phyloP scores from a whole-genome alignment of 2,888 invertebrate species.

The Eurois occulta region DNA sequence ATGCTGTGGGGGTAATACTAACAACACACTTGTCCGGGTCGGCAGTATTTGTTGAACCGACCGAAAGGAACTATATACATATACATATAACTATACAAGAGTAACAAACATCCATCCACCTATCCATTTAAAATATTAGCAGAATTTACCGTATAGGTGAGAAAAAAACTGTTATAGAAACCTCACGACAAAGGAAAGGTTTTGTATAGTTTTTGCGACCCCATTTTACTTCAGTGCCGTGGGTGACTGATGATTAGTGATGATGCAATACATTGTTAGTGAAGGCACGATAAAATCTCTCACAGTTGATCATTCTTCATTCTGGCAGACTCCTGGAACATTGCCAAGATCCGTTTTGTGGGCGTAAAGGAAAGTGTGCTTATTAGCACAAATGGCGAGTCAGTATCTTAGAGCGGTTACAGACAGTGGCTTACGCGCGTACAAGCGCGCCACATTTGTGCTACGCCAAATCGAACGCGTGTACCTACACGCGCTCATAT shows the following conservation, averaged over 20 bases:
- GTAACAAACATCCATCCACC: too few relatives aligned
- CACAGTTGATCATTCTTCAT: conserved; percentile 40
- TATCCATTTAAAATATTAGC: too few relatives aligned
- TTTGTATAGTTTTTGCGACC: conserved; percentile 4
- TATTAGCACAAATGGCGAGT: conserved; percentile 13
- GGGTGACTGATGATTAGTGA: conserved; percentile 38
- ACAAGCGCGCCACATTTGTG: background rate
- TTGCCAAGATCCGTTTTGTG: conserved; percentile 16
- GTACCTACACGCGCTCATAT: too few relatives aligned
- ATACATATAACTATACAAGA: too few relatives aligned
- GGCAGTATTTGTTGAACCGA: too few relatives aligned
- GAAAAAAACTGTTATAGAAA: conserved; percentile 5
- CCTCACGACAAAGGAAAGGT: background rate
- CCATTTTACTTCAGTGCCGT: background rate
- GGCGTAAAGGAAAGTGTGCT: conserved; percentile 1
- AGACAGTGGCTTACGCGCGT: background rate
- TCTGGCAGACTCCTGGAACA: conserved; percentile 11
- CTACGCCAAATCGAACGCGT: background rate
- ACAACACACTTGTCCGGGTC: too few relatives aligned
- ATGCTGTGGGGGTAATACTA: too few relatives aligned
- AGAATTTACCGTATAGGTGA: too few relatives aligned
- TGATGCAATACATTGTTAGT: conserved; percentile 30
- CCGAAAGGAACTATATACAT: too few relatives aligned
- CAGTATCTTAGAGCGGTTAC: background rate
- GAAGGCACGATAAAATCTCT: conserved; percentile 26